A percentile compares a stretch with the other conserved stretches of the same genome.
Evolutionary conservation across 2,797 vertebrate genomes (phyloP).

Genomic region (Lacerta agilis): DNA sequence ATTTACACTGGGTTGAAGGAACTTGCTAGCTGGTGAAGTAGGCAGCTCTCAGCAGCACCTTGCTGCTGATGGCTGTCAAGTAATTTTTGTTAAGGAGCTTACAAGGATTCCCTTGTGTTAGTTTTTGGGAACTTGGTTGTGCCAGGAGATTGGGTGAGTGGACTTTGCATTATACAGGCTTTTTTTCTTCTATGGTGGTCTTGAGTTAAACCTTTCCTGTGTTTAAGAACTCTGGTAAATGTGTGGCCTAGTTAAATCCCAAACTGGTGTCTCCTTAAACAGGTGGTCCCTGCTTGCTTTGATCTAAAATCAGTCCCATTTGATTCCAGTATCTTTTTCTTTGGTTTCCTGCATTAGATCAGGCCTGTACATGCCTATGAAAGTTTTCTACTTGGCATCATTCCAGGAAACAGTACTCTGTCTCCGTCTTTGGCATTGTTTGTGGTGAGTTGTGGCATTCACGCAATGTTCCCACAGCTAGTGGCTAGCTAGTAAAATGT

Average conservation of each 20-base stretch:
- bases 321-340: background rate
- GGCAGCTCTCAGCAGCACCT: no score
- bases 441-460: background rate
- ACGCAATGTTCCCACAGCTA: background rate
- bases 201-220: background rate
- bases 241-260: background rate
- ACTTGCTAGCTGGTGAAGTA: background rate
- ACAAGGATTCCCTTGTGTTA: background rate
- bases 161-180: background rate
- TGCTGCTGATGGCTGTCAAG: no score
- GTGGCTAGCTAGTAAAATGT: background rate
- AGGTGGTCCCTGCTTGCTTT: background rate
- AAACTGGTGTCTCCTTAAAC: background rate
- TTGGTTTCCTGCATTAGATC: background rate
- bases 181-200: background rate
- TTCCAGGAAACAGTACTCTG: background rate
- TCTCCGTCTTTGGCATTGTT: background rate
- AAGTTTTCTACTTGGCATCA: background rate
- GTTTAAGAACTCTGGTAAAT: background rate
- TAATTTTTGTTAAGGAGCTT: background rate
- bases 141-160: background rate
- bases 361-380: background rate
- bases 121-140: background rate
- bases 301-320: background rate
- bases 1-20: background rate